Evolutionary conservation across 2,797 vertebrate genomes (phyloP), one percentile per base, ranked within the genome.

Genomic region (Phataginus tricuspis): DNA sequence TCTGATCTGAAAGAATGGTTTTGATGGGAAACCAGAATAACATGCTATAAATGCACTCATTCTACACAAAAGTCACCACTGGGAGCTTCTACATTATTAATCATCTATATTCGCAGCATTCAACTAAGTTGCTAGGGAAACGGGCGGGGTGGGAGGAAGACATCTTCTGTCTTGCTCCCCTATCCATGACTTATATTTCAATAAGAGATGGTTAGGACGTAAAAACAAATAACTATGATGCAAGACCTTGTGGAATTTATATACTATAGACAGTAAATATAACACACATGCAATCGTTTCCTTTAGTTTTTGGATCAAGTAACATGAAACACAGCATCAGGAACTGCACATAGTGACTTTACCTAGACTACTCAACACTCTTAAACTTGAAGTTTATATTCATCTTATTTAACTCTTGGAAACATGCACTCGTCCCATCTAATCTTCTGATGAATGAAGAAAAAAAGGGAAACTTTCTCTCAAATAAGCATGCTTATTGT

Each of bases 401-500:
- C 57, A 74, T 59, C 63, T 72, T 45, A 45, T n/a, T 57, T 66
- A 87, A 91, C 12, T 90, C 18, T 59, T 77, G 59, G 59, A 86
- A 95, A 19, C 25, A 55, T 23, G 45, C 1, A 75, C 29, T 64
- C 45, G 19, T 7, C 15, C 7, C 45, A 79, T 59, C 31, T 31
- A 80, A 68, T 87, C 31, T 87, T 74, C 29, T 85, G 55, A 79
- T n/a, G 29, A 94, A 86, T 55, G 14, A 96, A 94, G 63, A 27
- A 61, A 87, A 90, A 80, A 85, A 63, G 23, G 15, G 63, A 97
- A 92, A 78, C 8, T n/a, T 45, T 57, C 64, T 95, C 68, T 85
- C 75, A 90, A 92, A 59, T 57, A 94, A 92, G 66, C 61, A 90
- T 34, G 27, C 53, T 27, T 72, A 29, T 42, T 84, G 55, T 59